phyloP scores from a whole-genome alignment of 2,888 invertebrate species.

The Drosophila cracens region DNA sequence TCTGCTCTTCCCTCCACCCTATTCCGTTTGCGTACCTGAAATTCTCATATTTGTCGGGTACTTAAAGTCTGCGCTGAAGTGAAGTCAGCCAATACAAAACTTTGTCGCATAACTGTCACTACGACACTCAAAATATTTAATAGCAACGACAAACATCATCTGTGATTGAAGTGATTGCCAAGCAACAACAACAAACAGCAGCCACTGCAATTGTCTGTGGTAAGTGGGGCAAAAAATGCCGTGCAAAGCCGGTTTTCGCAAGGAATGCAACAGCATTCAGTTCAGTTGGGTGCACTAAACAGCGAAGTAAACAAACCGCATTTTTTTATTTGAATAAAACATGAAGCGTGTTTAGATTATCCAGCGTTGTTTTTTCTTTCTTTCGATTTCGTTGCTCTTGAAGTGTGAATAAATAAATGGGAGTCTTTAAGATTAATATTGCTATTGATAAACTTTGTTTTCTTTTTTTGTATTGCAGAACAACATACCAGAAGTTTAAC shows the following conservation, averaged over 20 bases:
- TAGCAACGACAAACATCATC: slow-evolving; percentile 13
- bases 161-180: slow-evolving; percentile 60
- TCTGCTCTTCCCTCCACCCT: neutral
- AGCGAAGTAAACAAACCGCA: slow-evolving; percentile 56
- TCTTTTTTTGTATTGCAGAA: slow-evolving; percentile 37
- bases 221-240: slow-evolving; percentile 40
- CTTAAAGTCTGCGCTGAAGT: slow-evolving; percentile 38
- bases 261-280: slow-evolving; percentile 53
- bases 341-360: slow-evolving; percentile 37
- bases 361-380: neutral
- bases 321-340: slow-evolving; percentile 18
- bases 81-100: slow-evolving; percentile 13
- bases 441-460: neutral
- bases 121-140: slow-evolving; percentile 36
- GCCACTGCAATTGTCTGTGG: slow-evolving; percentile 47
- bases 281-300: slow-evolving; percentile 8
- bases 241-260: slow-evolving; percentile 58
- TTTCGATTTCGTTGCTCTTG: slow-evolving; percentile 52
- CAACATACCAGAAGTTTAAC: slow-evolving; percentile 19
- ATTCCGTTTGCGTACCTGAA: slow-evolving; percentile 10
- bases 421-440: neutral
- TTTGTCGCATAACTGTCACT: slow-evolving; percentile 27
- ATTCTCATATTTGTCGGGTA: slow-evolving; percentile 30
- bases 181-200: slow-evolving; percentile 34
- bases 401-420: slow-evolving; percentile 11